phyloP scores from a whole-genome alignment of 2,797 vertebrate species.

The Myotis planiceps region DNA sequence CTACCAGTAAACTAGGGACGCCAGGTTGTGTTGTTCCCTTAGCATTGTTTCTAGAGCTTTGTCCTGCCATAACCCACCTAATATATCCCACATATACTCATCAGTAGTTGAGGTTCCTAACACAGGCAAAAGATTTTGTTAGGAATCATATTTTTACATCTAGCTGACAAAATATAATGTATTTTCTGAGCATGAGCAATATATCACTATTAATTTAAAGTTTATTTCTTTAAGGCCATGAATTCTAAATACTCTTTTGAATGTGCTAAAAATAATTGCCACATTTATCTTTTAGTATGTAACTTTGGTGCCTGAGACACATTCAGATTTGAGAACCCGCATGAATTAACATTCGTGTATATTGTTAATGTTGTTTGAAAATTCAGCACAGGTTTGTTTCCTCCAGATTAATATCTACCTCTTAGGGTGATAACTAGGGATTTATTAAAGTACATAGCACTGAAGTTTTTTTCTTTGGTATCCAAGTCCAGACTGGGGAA shows the following conservation, averaged over 20 bases:
- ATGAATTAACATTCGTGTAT: slow-evolving; percentile 16
- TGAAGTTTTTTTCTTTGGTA: slow-evolving; percentile 47
- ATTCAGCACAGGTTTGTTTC: background rate
- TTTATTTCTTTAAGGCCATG: slow-evolving; percentile 42
- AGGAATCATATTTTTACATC: slow-evolving; percentile 47
- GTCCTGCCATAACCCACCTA: background rate
- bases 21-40: background rate
- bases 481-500: slow-evolving; percentile 23
- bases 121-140: slow-evolving; percentile 47
- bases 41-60: background rate
- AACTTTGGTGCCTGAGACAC: slow-evolving; percentile 20
- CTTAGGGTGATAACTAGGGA: background rate
- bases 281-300: slow-evolving; percentile 51
- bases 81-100: background rate
- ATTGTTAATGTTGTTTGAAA: slow-evolving; percentile 9
- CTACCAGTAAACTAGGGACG: background rate
- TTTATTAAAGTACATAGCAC: slow-evolving; percentile 47
- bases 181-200: slow-evolving; percentile 39
- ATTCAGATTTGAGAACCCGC: slow-evolving; percentile 51
- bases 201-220: slow-evolving; percentile 18
- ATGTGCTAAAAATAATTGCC: slow-evolving; percentile 3
- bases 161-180: slow-evolving; percentile 19
- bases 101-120: background rate
- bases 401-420: slow-evolving; percentile 31
- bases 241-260: slow-evolving; percentile 50